Evolutionary conservation across 2,888 invertebrate species (phyloP).

Genomic region (Agriopis marginaria): DNA sequence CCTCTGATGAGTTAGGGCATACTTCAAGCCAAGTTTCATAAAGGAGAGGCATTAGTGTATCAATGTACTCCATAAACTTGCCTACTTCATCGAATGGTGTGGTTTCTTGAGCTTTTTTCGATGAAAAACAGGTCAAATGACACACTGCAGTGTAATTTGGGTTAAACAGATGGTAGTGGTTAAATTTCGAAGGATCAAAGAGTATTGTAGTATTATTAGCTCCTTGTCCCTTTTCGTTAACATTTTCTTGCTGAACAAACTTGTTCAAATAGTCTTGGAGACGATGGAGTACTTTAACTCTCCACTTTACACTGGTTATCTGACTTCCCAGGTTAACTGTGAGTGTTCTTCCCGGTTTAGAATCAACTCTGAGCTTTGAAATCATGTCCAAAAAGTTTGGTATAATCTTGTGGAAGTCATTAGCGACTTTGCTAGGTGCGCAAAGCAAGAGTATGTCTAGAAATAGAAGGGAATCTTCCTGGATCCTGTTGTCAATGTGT

Average conservation of each 20-base stretch:
- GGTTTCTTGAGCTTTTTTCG: slow-evolving; percentile 67
- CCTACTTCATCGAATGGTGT: slow-evolving; percentile 73
- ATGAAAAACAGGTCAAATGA: slow-evolving; percentile 74
- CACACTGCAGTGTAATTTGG: slow-evolving; percentile 68
- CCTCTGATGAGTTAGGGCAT: slow-evolving; percentile 79
- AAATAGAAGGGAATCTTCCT: slow-evolving; percentile 93
- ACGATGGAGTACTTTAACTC: slow-evolving; percentile 90
- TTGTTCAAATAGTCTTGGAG: slow-evolving; percentile 85
- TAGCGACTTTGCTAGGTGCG: slow-evolving; percentile 88
- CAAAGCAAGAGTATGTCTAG: slow-evolving; percentile 91
- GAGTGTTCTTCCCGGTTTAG: slow-evolving; percentile 89
- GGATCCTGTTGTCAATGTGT: slow-evolving; percentile 92
- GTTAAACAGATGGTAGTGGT: slow-evolving; percentile 69
- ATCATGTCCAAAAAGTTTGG: slow-evolving; percentile 94
- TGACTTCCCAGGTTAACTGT: slow-evolving; percentile 90
- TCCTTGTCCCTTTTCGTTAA: slow-evolving; percentile 48
- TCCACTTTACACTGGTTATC: slow-evolving; percentile 92
- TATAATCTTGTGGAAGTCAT: slow-evolving; percentile 90
- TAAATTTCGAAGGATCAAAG: slow-evolving; percentile 63
- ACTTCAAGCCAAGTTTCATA: slow-evolving; percentile 95
- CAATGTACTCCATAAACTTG: slow-evolving; percentile 87
- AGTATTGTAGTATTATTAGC: slow-evolving; percentile 48
- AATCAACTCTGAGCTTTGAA: slow-evolving; percentile 89
- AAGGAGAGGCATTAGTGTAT: slow-evolving; percentile 91
- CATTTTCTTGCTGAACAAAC: slow-evolving; percentile 66